Evolutionary conservation across 2,113 vertebrate genomes (phyloP).

Genomic region (Mesoclemmys tuberculata): DNA sequence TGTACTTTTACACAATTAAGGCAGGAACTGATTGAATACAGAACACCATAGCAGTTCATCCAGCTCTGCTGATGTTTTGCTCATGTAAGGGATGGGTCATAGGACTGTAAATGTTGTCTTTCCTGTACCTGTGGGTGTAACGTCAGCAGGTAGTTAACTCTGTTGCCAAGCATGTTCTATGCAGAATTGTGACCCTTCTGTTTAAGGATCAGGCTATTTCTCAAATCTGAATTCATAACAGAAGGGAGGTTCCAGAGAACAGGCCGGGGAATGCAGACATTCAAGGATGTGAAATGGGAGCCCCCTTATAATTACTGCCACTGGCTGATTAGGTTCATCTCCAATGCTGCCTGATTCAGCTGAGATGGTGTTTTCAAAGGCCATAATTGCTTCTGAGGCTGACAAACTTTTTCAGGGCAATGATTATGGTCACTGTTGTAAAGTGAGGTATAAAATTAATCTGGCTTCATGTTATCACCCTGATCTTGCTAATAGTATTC

Average conservation of each 20-base stretch:
- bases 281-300: background rate
- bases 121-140: background rate
- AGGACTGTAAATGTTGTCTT: slow-evolving; percentile 1
- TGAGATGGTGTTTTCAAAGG: background rate
- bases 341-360: background rate
- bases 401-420: background rate
- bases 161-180: background rate
- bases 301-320: background rate
- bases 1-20: background rate
- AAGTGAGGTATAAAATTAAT: background rate
- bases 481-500: background rate
- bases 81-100: background rate
- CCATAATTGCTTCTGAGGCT: background rate
- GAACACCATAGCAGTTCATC: background rate
- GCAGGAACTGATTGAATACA: background rate
- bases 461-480: background rate
- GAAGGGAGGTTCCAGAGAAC: background rate
- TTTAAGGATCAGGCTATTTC: background rate
- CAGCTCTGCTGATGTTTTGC: background rate
- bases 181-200: background rate
- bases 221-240: background rate
- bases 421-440: background rate
- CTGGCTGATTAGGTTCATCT: background rate
- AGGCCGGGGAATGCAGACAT: background rate
- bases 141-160: background rate